phyloP scores from a whole-genome alignment of 2,113 vertebrate species.

The Chloropsis cyanopogon region DNA sequence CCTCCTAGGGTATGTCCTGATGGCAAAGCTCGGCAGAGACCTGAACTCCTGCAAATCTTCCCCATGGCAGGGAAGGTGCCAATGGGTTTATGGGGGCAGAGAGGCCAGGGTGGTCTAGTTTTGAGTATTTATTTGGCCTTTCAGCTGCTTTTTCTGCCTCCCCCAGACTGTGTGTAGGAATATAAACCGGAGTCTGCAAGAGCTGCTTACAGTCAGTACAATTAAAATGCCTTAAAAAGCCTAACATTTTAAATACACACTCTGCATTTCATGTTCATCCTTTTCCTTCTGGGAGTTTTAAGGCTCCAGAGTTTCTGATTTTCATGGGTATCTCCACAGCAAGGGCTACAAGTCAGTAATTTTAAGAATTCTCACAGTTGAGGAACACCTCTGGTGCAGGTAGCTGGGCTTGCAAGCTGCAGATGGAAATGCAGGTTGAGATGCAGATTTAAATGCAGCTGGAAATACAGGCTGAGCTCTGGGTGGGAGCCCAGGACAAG shows the following conservation, averaged over 20 bases:
- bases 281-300: background rate
- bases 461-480: background rate
- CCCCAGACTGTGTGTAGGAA: background rate
- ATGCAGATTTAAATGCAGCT: background rate
- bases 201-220: background rate
- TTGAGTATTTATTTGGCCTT: background rate
- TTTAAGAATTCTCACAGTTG: background rate
- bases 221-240: background rate
- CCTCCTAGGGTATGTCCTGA: slow-evolving; percentile 45
- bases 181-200: background rate
- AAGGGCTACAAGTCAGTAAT: background rate
- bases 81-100: rapidly evolving
- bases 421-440: background rate
- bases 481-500: background rate
- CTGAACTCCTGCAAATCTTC: background rate
- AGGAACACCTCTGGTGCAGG: background rate
- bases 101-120: background rate
- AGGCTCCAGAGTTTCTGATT: background rate
- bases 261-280: background rate
- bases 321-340: background rate
- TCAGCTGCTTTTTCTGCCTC: background rate
- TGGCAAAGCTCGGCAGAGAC: background rate
- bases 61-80: background rate
- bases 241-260: background rate
- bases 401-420: rapidly evolving